Percentiles rank a stretch among this genome's conserved stretches.
phyloP scores from a whole-genome alignment of 2,113 vertebrate genomes.

The Takifugu bimaculatus region DNA sequence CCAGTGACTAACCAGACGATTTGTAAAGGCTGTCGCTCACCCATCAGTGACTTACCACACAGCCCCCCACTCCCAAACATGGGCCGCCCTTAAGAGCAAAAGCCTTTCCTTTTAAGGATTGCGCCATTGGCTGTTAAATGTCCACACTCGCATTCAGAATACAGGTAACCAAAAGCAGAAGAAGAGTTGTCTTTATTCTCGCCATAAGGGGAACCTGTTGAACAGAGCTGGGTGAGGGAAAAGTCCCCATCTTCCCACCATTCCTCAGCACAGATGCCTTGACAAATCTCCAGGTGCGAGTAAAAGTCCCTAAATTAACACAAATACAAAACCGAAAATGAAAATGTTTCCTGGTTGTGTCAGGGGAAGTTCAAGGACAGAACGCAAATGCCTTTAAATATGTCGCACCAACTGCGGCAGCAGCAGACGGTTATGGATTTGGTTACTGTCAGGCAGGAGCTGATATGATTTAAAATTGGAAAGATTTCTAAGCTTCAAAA shows the following conservation, averaged over 20 bases:
- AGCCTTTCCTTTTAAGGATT: no score
- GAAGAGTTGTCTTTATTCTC: no score
- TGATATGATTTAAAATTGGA: constrained; percentile 22
- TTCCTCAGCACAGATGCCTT: neutral
- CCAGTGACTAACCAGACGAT: constrained; percentile 46
- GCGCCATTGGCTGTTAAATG: no score
- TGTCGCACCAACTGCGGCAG: no score
- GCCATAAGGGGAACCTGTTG: no score
- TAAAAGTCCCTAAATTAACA: constrained; percentile 14
- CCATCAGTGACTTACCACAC: constrained; percentile 42
- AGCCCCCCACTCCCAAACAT: constrained; percentile 5
- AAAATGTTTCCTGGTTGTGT: constrained; percentile 32
- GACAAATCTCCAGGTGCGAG: constrained; percentile 16
- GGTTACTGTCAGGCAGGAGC: constrained; percentile 32
- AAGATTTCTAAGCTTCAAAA: constrained; percentile 11
- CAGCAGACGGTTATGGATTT: constrained; percentile 37
- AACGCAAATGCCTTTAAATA: constrained; percentile 32
- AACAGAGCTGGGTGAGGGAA: neutral
- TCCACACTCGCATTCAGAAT: no score
- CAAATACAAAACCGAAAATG: constrained; percentile 9
- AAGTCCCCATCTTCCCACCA: constrained; percentile 34
- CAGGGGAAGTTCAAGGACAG: constrained; percentile 17
- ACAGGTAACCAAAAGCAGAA: no score
- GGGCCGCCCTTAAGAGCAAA: no score
- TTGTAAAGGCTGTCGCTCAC: constrained; percentile 27